These are phyloP conservation scores for Chironomus striatipennis DNA, from an alignment of 1,140 invertebrate species.

Conservation along the genomic window DNA sequence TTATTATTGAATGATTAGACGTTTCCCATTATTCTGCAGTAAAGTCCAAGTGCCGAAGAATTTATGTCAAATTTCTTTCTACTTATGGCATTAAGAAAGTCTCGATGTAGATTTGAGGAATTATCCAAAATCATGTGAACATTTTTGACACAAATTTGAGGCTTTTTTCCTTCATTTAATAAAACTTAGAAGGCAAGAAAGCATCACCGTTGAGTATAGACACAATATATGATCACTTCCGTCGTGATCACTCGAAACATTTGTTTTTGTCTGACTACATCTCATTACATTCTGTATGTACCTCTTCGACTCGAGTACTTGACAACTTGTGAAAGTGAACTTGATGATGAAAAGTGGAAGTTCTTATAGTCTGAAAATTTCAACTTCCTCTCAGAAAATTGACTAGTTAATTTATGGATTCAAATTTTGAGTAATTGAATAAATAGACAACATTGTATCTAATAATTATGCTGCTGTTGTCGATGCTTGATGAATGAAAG, in stretches of 20 bases:
- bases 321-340: not conserved
- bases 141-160: not conserved
- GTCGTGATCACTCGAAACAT: not conserved
- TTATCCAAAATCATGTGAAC: not conserved
- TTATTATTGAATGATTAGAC: too few relatives aligned
- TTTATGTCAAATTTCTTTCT: not conserved
- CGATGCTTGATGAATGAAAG: not conserved
- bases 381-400: too few relatives aligned
- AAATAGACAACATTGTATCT: not conserved
- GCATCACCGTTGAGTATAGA: not conserved
- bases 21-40: too few relatives aligned
- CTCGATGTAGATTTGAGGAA: not conserved
- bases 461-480: too few relatives aligned
- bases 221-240: not conserved
- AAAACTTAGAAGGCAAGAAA: not conserved
- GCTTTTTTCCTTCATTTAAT: constrained; percentile 1
- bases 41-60: not conserved
- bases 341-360: not conserved
- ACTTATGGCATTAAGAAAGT: not conserved
- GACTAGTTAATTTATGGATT: too few relatives aligned
- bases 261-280: not conserved
- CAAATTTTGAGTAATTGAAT: not conserved
- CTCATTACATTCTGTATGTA: not conserved
- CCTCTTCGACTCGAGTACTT: too few relatives aligned
- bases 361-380: not conserved